Evolutionary conservation across 2,113 vertebrate species (phyloP).

Genomic region (Potamarius usumacintae): DNA sequence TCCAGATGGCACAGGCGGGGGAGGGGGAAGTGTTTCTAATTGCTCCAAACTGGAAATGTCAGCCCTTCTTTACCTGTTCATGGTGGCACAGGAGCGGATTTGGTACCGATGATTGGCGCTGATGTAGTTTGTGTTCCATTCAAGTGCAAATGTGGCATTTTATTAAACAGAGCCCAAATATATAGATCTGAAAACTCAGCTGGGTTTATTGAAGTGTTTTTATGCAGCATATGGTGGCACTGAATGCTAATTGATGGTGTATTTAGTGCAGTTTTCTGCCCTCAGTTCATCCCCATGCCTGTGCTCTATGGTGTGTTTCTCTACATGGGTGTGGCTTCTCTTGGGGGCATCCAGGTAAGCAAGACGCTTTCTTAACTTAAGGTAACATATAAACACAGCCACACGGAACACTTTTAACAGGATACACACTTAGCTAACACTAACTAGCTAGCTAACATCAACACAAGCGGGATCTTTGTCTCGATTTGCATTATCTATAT

Average conservation of each 20-base stretch:
- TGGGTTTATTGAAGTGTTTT: neutral
- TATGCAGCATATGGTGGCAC: neutral
- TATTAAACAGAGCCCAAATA: neutral
- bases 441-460: neutral
- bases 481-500: neutral
- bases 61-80: neutral
- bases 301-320: conserved; percentile 93
- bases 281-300: conserved; percentile 91
- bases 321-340: conserved; percentile 94
- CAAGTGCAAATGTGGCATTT: conserved; percentile 18
- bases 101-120: neutral
- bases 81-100: neutral
- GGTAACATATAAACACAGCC: neutral
- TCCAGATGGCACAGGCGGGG: neutral
- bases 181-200: neutral
- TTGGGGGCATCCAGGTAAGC: conserved; percentile 89
- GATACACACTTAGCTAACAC: neutral
- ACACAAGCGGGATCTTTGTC: neutral
- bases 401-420: neutral
- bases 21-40: neutral
- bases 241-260: neutral
- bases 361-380: neutral
- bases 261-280: neutral
- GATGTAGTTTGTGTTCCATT: neutral
- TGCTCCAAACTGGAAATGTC: neutral